Evolutionary conservation across 2,888 invertebrate species (phyloP).

Genomic region (Arctia plantaginis): DNA sequence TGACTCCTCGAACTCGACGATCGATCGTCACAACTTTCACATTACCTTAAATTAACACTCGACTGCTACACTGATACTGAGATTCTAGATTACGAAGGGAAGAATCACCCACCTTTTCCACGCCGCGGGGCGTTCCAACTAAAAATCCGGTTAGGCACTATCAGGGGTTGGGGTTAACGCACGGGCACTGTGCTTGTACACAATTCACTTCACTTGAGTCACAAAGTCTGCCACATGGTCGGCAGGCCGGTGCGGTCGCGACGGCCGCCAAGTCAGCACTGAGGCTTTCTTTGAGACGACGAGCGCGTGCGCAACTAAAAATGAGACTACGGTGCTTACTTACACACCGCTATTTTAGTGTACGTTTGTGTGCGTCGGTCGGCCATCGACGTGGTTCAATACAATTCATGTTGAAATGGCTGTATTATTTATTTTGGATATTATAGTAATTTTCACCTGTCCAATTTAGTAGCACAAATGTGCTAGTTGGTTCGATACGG

Average conservation of each 20-base stretch:
- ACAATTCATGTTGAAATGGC: conserved; percentile 16
- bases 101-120: conserved; percentile 74
- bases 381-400: conserved; percentile 53
- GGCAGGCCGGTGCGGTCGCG: conserved; percentile 80
- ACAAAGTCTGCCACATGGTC: conserved; percentile 78
- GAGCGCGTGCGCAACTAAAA: conserved; percentile 77
- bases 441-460: conserved; percentile 27
- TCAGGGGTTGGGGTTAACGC: conserved; percentile 84
- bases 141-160: conserved; percentile 84
- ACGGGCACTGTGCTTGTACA: conserved; percentile 82
- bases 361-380: conserved; percentile 54
- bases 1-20: conserved; percentile 79
- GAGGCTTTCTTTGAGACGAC: conserved; percentile 81
- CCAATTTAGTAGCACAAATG: conserved; percentile 2
- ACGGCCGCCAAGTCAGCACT: conserved; percentile 84
- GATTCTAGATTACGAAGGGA: conserved; percentile 52
- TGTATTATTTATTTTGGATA: conserved; percentile 32
- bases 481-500: conserved; percentile 1
- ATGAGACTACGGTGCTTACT: conserved; percentile 72
- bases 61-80: conserved; percentile 63
- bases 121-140: conserved; percentile 77
- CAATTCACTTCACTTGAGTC: conserved; percentile 83
- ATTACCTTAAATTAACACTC: conserved; percentile 83
- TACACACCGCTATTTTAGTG: conserved; percentile 56
- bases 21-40: conserved; percentile 84